A percentile compares a stretch with the other conserved stretches of the same genome.
These are phyloP conservation scores for Trachelus troglodyta DNA, from an alignment of 2,888 invertebrate genomes.

Conservation along the genomic window DNA sequence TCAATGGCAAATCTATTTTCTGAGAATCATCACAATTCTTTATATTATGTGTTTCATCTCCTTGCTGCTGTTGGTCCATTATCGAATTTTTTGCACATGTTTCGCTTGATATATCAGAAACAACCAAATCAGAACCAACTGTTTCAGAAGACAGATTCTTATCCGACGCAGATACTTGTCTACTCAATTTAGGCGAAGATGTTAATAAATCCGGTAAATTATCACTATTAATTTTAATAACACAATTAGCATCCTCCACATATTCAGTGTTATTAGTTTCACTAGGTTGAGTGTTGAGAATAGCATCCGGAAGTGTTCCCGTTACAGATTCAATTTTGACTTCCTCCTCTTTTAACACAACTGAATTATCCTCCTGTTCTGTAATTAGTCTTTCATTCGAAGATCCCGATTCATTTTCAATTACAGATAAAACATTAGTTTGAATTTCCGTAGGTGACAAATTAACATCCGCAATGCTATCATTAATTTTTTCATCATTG, in stretches of 20 bases:
- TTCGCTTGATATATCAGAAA: background rate
- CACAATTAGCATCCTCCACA: constrained; percentile 3
- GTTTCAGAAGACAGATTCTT: constrained; percentile 34
- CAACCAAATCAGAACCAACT: constrained; percentile 24
- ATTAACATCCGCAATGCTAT: background rate
- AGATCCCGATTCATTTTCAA: background rate
- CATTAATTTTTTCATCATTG: background rate
- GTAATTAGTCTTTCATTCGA: background rate
- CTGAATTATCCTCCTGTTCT: background rate
- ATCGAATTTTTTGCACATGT: background rate
- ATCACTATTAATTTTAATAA: constrained; percentile 25
- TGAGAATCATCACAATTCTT: background rate
- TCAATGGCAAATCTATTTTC: background rate
- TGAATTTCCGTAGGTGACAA: background rate
- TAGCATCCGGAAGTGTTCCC: constrained; percentile 37
- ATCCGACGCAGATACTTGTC: constrained; percentile 39
- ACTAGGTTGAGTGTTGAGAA: constrained; percentile 25
- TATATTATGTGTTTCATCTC: background rate
- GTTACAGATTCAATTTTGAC: background rate
- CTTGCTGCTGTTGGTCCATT: background rate
- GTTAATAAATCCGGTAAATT: constrained; percentile 54
- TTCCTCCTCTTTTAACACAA: background rate
- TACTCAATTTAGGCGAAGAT: constrained; percentile 48
- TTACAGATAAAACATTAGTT: background rate
- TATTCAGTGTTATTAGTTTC: background rate